Conservation (phyloP, 1,140 invertebrate species). For the Yoshiicerus persimilis region DNA sequence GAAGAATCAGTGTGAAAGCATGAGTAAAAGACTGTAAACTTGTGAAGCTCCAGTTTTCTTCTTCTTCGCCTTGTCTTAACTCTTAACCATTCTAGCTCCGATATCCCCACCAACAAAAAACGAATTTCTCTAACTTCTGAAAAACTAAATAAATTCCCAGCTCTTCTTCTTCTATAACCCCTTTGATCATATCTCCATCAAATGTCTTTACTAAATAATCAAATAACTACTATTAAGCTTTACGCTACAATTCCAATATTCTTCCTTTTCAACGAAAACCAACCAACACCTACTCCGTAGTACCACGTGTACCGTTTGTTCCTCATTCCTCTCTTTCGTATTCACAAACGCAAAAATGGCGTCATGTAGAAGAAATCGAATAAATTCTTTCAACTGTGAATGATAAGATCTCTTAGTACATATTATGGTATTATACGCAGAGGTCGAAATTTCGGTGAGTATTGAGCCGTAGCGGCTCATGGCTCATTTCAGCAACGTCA, state of each 20-base stretch:
- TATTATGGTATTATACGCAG: no score
- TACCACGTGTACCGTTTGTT: not conserved
- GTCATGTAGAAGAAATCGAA: no score
- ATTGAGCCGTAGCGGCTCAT: no score
- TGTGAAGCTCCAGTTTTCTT: not conserved
- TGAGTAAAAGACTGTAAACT: not conserved
- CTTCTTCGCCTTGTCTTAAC: not conserved
- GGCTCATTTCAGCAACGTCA: no score
- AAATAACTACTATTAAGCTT: not conserved
- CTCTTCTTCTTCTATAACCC: not conserved
- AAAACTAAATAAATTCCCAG: not conserved
- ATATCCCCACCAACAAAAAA: not conserved
- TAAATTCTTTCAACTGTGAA: no score
- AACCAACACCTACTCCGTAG: not conserved
- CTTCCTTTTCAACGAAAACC: not conserved
- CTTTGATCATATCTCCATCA: not conserved
- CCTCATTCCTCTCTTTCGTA: not conserved
- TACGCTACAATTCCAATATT: not conserved
- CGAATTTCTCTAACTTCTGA: not conserved
- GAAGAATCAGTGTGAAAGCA: not conserved
- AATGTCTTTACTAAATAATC: not conserved
- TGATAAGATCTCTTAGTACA: no score
- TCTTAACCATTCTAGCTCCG: not conserved
- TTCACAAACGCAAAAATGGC: no score
- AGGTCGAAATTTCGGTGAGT: no score